Percentiles rank a stretch among this genome's conserved stretches.
phyloP scores from a whole-genome alignment of 1,140 invertebrate species.

The Ostrea edulis region DNA sequence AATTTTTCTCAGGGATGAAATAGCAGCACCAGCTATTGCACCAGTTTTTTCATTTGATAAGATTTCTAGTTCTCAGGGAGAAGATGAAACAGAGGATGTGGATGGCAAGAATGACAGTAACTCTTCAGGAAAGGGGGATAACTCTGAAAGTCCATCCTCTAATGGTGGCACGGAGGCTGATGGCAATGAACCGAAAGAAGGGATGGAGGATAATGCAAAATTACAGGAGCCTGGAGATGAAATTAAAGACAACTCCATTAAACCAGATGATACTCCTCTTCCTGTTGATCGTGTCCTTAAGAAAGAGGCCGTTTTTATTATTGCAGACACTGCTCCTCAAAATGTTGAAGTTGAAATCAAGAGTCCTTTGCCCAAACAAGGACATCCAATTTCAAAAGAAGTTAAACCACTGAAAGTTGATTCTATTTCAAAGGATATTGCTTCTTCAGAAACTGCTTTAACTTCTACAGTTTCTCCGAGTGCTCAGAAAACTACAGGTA shows the following conservation, averaged over 20 bases:
- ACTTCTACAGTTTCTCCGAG: background rate
- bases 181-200: slow-evolving; percentile 24
- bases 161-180: slow-evolving; percentile 28
- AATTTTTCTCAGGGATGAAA: slow-evolving; percentile 87
- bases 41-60: slow-evolving; percentile 59
- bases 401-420: background rate
- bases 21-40: slow-evolving; percentile 61
- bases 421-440: background rate
- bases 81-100: slow-evolving; percentile 51
- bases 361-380: background rate
- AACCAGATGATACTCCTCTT: slow-evolving; percentile 30
- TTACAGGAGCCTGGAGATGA: background rate
- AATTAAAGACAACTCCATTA: background rate
- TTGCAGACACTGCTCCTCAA: slow-evolving; percentile 20
- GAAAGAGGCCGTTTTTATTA: slow-evolving; percentile 42
- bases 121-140: slow-evolving; percentile 30
- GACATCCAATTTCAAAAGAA: too few relatives aligned
- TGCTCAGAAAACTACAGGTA: slow-evolving; percentile 17
- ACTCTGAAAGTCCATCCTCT: slow-evolving; percentile 44
- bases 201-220: background rate
- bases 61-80: slow-evolving; percentile 61
- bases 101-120: slow-evolving; percentile 51
- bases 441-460: background rate
- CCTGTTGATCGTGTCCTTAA: slow-evolving; percentile 21
- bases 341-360: background rate